Evolutionary conservation across 2,888 invertebrate genomes (phyloP).

Genomic region (Colletes collaris): DNA sequence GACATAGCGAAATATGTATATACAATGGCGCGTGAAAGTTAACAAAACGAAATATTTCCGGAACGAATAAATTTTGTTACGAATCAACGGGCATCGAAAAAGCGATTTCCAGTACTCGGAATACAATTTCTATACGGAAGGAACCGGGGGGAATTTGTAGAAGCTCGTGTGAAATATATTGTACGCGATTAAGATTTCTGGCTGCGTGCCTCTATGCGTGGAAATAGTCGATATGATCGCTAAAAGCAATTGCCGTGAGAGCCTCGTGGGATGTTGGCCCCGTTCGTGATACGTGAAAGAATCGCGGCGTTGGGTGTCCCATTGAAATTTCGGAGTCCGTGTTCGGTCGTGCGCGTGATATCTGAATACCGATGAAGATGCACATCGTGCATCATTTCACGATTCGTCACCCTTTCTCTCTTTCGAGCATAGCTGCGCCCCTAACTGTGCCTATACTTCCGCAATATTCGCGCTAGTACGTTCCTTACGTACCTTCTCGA

Average conservation of each 20-base stretch:
- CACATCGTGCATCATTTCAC: conserved; percentile 57
- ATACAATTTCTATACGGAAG: no score
- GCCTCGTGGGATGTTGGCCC: conserved; percentile 78
- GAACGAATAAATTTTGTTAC: no score
- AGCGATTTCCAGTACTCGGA: no score
- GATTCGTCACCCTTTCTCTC: conserved; percentile 13
- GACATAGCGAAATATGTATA: no score
- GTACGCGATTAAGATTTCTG: conserved; percentile 40
- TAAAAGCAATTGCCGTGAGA: conserved; percentile 64
- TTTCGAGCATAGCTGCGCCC: not conserved
- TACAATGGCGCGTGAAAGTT: no score
- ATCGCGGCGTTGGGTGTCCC: conserved; percentile 72
- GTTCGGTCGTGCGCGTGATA: conserved; percentile 56
- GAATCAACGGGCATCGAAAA: no score
- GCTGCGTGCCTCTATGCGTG: conserved; percentile 48
- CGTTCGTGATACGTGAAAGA: conserved; percentile 80
- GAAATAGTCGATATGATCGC: conserved; percentile 59
- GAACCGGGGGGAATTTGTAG: no score
- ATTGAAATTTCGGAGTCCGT: conserved; percentile 78
- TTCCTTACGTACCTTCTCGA: not conserved
- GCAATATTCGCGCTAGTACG: not conserved
- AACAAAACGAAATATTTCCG: no score
- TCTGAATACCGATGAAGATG: conserved; percentile 77
- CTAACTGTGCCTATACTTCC: not conserved
- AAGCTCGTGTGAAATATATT: conserved; percentile 4